Evolutionary conservation across 2,113 vertebrate species (phyloP).

Genomic region (Sterna hirundo): DNA sequence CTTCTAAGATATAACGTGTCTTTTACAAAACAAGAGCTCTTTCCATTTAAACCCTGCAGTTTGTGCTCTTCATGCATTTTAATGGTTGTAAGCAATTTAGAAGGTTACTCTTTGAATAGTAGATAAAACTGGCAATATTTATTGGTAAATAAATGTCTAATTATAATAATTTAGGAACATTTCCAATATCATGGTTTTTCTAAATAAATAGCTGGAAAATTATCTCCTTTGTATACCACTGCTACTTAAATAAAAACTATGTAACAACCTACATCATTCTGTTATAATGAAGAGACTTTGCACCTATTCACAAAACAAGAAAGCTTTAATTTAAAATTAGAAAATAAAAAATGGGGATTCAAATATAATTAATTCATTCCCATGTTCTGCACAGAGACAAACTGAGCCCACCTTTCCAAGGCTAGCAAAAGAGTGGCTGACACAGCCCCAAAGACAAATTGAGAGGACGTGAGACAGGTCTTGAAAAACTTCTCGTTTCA

Average conservation of each 20-base stretch:
- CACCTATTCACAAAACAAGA: neutral
- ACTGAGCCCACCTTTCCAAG: neutral
- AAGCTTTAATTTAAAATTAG: neutral
- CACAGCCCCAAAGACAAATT: neutral
- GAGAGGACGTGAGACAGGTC: neutral
- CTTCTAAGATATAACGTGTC: neutral
- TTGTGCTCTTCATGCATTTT: constrained; percentile 14
- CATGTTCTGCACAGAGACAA: neutral
- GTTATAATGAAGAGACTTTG: neutral
- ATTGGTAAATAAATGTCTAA: constrained; percentile 57
- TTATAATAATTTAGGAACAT: constrained; percentile 57
- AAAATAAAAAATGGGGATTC: neutral
- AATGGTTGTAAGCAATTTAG: constrained; percentile 7
- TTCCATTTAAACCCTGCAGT: constrained; percentile 1
- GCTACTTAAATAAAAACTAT: neutral
- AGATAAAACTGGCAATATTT: constrained; percentile 53
- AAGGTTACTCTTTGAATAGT: constrained; percentile 13
- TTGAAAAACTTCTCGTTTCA: neutral
- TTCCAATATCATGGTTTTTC: constrained; percentile 25
- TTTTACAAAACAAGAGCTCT: constrained; percentile 2
- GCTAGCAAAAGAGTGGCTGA: neutral
- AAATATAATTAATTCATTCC: neutral
- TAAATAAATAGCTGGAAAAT: constrained; percentile 4
- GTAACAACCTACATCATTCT: neutral
- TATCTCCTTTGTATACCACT: neutral